Evolutionary conservation across 2,113 vertebrate species (phyloP), one percentile per base, ranked within the genome.

Genomic region (Aspiorhynchus laticeps): DNA sequence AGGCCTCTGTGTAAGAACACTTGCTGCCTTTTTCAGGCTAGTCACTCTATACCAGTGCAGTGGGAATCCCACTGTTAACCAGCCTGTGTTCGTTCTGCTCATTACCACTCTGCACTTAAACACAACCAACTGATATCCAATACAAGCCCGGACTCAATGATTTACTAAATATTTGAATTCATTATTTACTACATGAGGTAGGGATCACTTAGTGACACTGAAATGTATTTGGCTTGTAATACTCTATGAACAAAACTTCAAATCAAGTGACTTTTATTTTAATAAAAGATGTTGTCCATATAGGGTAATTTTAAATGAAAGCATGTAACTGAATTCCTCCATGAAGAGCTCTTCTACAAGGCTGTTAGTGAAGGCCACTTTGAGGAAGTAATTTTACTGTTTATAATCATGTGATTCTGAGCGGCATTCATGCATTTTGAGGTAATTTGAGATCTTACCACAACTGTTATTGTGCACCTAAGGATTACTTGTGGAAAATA

Each of bases 1-100:
- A 81, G 80, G 75, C 61, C 87, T 87, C 89, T 88, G 87, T 87
- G 90, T 88, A 84, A 86, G 84, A 89, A 84, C 88, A 88, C 88
- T 88, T 86, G 86, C 87, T 90, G 76, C 76, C 76, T 88, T 88
- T 87, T 91, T 84, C 73, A 88, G 51, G 69, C 73, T 33, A 85
- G 79, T 87, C 85, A 86, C 88, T 89, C 69, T 88, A 89, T 87
- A 88, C 88, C 86, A 87, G 88, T 80, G 80, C 79, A 89, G 59
- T 80, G 83, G 87, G 88, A 89, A 83, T 88, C 80, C 41, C 84
- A 86, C 87, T 89, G 87, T 88, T 87, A 88, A 88, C 83, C 75
- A 83, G 86, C 53, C 87, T 63, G 41, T 76, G 80, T 82, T 88
- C 76, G 41, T 86, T 84, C 85, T 80, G 84, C 81, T 90, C 88